Evolutionary conservation across 2,113 vertebrate genomes (phyloP).

Genomic region (Hemiscyllium ocellatum): DNA sequence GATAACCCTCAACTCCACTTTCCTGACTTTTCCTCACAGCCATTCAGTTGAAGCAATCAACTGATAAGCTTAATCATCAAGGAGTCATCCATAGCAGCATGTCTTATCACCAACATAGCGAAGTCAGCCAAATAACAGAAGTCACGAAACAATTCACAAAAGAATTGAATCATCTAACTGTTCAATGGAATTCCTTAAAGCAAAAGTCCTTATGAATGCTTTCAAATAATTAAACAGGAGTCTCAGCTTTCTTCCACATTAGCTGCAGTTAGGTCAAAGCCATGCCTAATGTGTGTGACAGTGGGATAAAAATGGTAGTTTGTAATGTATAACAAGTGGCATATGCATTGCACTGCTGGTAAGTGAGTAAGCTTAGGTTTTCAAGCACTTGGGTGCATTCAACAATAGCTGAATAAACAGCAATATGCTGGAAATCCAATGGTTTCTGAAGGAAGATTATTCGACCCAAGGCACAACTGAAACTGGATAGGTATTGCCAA

Average conservation of each 20-base stretch:
- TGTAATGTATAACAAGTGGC: background rate
- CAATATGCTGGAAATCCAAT: background rate
- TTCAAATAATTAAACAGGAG: background rate
- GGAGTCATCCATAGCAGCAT: background rate
- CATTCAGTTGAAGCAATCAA: background rate
- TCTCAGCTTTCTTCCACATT: background rate
- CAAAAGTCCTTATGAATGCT: background rate
- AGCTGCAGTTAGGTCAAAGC: background rate
- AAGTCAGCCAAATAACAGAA: background rate
- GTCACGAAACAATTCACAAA: background rate
- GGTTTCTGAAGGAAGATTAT: background rate
- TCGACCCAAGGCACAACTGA: background rate
- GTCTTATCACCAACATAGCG: background rate
- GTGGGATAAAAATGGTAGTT: background rate
- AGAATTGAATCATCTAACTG: background rate
- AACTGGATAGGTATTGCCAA: background rate
- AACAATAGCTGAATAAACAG: background rate
- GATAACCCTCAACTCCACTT: too few relatives aligned
- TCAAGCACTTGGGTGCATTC: background rate
- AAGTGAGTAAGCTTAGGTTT: background rate
- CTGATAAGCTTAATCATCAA: background rate
- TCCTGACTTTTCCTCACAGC: too few relatives aligned
- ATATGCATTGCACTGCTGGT: background rate
- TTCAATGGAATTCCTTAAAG: background rate
- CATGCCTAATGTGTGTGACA: background rate